Base-by-base conservation (phyloP, 1,140 invertebrate species). In the Artemia franciscana region DNA sequence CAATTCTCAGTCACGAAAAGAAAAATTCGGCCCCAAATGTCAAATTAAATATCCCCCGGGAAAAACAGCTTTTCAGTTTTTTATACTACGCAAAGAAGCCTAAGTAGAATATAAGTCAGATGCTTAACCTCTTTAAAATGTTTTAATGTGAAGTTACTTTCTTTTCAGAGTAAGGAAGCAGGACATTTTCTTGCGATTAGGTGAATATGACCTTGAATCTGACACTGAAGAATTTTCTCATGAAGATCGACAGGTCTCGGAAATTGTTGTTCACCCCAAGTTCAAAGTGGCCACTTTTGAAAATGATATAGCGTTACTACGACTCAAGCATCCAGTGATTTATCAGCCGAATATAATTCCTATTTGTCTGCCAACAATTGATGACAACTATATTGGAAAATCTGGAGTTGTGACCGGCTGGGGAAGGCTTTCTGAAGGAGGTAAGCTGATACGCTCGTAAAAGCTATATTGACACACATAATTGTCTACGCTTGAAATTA, bases 351-450 rank as follows among this genome's bases (percentile, higher is more conserved):
- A 71, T 63, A 68, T 71, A 15, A 67, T 70, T 12, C 68, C 70
- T 5, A 72, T 72, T 58, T 71, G 70, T 65, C 60, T 71, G 12
- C 71, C 71, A 30, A 66, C 66, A 3, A 64, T 12, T 18, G 39
- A 51, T 51, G 12, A 51, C 12, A 51, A 12, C 12, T 51, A 51
- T 18, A 76, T 84, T 57, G 85, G 86, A 60, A 82, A 80, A 69
- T 76, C 77, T 28, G 60, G 59, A 28, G 66, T 57, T 9, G 61
- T 68, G 9, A 59, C 63, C 9, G 68, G 68, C 3, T 69, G 68
- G 68, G 68, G 68, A 7, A 57, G 64, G 23, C 66, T 62, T n/a
- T 23, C 21, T 58, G 59, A 61, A 15, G 62, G 66, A 59, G 67
- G 67, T 56, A 27, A 15, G 12, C 24, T n/a, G n/a, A n/a, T n/a